Evolutionary conservation across 2,113 vertebrate genomes (phyloP).

Genomic region (Ophthalmolycus amberensis): DNA sequence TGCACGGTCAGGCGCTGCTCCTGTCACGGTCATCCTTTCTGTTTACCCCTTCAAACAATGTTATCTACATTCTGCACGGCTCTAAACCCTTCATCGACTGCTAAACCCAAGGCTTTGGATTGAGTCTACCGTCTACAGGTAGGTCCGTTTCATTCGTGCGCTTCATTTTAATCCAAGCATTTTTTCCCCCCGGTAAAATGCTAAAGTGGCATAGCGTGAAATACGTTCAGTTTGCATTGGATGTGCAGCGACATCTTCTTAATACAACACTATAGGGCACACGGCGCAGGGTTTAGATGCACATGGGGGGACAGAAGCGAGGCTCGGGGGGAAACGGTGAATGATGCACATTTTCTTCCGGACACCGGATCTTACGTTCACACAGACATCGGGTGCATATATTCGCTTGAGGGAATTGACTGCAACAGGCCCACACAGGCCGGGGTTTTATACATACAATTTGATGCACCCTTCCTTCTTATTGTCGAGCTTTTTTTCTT

Average conservation of each 20-base stretch:
- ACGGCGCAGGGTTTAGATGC: neutral
- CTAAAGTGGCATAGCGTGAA: constrained; percentile 8
- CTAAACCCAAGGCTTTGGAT: constrained; percentile 22
- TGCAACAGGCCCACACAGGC: constrained; percentile 62
- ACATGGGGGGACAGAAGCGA: neutral
- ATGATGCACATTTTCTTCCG: constrained; percentile 38
- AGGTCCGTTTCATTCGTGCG: neutral
- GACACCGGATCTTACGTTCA: neutral
- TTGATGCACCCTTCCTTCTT: neutral
- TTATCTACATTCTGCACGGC: constrained; percentile 40
- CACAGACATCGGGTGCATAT: constrained; percentile 51
- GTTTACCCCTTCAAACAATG: constrained; percentile 66
- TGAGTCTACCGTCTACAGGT: constrained; percentile 69
- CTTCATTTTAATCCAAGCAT: neutral
- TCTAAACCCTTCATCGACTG: constrained; percentile 21
- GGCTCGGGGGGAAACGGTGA: neutral
- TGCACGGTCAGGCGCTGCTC: constrained; percentile 68
- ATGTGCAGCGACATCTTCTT: constrained; percentile 29
- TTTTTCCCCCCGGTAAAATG: neutral
- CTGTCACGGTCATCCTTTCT: constrained; percentile 51
- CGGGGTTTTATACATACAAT: neutral
- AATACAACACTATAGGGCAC: neutral
- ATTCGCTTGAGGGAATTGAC: constrained; percentile 22
- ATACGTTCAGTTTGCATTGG: constrained; percentile 12
- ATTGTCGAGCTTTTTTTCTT: constrained; percentile 23